These are phyloP conservation scores for Lepidonotus clava DNA, from an alignment of 2,888 invertebrate species.

Conservation along the genomic window DNA sequence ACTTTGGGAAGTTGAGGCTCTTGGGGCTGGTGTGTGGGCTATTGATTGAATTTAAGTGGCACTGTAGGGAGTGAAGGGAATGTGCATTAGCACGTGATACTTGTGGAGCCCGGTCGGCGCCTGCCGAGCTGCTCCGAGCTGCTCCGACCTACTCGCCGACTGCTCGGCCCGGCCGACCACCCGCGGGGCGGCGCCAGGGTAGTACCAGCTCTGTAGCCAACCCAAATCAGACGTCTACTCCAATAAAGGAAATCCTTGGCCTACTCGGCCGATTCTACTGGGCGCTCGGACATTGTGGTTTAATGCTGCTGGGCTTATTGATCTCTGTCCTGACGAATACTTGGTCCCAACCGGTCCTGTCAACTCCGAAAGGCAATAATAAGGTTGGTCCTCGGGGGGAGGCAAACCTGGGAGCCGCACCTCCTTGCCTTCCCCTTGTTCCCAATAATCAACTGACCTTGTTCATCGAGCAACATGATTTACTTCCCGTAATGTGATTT, in stretches of 20 bases:
- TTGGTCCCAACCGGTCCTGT: background rate
- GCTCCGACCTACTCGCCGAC: background rate
- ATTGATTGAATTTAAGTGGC: constrained; percentile 13
- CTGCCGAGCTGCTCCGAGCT: background rate
- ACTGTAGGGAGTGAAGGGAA: constrained; percentile 7
- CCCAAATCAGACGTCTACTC: background rate
- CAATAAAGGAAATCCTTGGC: constrained; percentile 18
- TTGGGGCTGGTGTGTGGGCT: background rate
- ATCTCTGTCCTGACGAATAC: background rate
- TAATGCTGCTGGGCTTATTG: background rate
- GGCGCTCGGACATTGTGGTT: constrained; percentile 8
- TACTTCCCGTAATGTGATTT: background rate
- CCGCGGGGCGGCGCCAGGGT: background rate
- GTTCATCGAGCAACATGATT: background rate
- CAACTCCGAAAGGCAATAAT: background rate
- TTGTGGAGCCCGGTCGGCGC: background rate
- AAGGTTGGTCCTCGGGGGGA: too few relatives aligned
- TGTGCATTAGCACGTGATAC: constrained; percentile 13
- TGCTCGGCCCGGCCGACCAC: too few relatives aligned
- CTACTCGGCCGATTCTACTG: background rate
- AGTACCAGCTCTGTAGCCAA: background rate
- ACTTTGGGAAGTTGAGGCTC: background rate
- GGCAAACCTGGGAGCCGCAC: too few relatives aligned
- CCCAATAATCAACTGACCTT: background rate
- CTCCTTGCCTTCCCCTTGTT: background rate